A percentile compares a stretch with the other conserved stretches of the same genome.
Evolutionary conservation across 1,140 invertebrate genomes (phyloP).

Genomic region (Caenorhabditis inopinata): DNA sequence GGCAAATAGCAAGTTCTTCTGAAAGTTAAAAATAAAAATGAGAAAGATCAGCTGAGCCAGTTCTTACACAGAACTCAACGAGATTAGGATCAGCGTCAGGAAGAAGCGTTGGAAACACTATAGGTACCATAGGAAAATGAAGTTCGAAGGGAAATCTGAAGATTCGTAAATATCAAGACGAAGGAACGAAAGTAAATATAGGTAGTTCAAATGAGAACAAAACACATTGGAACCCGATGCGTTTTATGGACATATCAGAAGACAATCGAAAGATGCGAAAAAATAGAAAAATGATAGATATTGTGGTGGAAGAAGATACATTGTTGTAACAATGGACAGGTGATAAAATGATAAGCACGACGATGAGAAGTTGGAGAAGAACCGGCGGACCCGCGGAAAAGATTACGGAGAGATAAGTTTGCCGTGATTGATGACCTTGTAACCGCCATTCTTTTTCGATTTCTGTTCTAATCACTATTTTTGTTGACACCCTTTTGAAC

Average conservation of each 20-base stretch:
- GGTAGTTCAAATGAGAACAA: neutral
- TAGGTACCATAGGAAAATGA: neutral
- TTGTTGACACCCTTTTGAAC: neutral
- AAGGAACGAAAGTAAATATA: neutral
- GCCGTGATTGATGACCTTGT: slow-evolving; percentile 12
- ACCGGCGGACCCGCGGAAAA: slow-evolving; percentile 1
- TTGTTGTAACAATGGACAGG: slow-evolving; percentile 31
- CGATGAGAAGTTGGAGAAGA: neutral
- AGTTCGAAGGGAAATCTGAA: neutral
- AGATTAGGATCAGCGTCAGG: neutral
- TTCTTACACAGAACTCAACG: neutral
- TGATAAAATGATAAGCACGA: slow-evolving; percentile 18
- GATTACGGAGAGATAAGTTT: neutral
- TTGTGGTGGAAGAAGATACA: slow-evolving; percentile 11
- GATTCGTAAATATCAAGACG: neutral
- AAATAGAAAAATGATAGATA: slow-evolving; percentile 26
- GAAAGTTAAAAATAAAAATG: neutral
- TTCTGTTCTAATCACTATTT: slow-evolving; percentile 11
- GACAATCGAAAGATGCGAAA: neutral
- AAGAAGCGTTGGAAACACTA: neutral
- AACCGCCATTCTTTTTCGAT: neutral
- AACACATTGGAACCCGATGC: neutral
- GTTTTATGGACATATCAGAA: slow-evolving; percentile 15
- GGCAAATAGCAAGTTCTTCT: neutral
- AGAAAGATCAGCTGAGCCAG: neutral